Conservation (phyloP, 2,888 invertebrate genomes). For the Campoletis raptor region DNA sequence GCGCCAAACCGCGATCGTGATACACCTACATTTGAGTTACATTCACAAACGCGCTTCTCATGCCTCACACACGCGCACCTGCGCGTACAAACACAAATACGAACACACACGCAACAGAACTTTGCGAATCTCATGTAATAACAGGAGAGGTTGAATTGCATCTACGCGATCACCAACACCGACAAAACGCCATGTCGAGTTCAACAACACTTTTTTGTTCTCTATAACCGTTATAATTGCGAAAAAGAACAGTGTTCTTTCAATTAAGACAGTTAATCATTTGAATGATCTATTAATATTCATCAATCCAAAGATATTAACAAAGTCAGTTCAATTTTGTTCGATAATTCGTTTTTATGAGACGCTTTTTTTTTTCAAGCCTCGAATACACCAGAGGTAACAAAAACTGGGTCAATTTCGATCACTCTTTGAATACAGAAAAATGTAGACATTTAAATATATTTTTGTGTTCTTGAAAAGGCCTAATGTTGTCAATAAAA, state of each 20-base stretch:
- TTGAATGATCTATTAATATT: neutral
- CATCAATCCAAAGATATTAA: neutral
- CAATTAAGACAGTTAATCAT: neutral
- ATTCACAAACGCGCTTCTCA: constrained; percentile 51
- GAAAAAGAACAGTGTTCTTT: neutral
- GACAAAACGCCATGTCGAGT: neutral
- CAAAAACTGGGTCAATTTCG: too few relatives aligned
- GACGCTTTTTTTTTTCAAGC: neutral
- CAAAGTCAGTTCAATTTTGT: neutral
- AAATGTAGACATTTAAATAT: too few relatives aligned
- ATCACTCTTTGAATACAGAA: too few relatives aligned
- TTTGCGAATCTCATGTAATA: neutral
- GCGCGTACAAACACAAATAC: neutral
- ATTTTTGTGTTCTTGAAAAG: too few relatives aligned
- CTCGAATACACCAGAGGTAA: too few relatives aligned
- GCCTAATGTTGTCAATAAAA: too few relatives aligned
- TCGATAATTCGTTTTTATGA: neutral
- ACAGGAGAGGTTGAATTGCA: constrained; percentile 1
- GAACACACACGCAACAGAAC: neutral
- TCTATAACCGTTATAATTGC: neutral
- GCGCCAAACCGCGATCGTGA: constrained; percentile 72
- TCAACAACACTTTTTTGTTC: constrained; percentile 6
- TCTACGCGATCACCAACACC: constrained; percentile 15
- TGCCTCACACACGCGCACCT: neutral
- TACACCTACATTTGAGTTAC: constrained; percentile 71